Conservation (phyloP, 2,113 vertebrate genomes). For the Dipodomys stephensi region DNA sequence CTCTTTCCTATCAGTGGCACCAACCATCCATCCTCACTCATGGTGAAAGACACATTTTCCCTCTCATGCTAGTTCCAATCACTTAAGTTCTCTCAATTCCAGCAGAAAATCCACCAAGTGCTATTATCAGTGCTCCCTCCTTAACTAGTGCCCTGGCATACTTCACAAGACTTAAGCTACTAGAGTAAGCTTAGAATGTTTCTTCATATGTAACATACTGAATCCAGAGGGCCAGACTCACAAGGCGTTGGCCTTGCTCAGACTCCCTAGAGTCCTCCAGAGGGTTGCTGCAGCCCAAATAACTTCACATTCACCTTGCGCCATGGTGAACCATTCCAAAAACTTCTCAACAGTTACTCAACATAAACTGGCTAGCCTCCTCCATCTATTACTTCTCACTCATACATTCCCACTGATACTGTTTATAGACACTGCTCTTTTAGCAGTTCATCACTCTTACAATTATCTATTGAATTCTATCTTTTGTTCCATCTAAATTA, state of each 20-base stretch:
- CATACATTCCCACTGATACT: background rate
- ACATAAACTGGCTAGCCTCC: background rate
- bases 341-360: background rate
- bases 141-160: background rate
- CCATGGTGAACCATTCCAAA: background rate
- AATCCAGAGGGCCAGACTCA: background rate
- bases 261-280: background rate
- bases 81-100: background rate
- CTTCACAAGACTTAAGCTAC: background rate
- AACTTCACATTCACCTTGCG: background rate
- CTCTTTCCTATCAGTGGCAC: background rate
- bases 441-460: background rate
- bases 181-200: background rate
- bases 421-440: background rate
- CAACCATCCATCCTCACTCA: background rate
- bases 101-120: background rate
- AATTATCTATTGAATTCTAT: background rate
- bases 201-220: background rate
- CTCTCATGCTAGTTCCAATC: background rate
- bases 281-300: background rate
- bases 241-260: background rate
- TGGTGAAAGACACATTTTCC: background rate
- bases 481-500: background rate
- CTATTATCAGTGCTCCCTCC: background rate
- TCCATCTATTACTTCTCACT: background rate